Base-by-base conservation (phyloP, 2,797 vertebrate species). In the Sebastolobus altivelis region DNA sequence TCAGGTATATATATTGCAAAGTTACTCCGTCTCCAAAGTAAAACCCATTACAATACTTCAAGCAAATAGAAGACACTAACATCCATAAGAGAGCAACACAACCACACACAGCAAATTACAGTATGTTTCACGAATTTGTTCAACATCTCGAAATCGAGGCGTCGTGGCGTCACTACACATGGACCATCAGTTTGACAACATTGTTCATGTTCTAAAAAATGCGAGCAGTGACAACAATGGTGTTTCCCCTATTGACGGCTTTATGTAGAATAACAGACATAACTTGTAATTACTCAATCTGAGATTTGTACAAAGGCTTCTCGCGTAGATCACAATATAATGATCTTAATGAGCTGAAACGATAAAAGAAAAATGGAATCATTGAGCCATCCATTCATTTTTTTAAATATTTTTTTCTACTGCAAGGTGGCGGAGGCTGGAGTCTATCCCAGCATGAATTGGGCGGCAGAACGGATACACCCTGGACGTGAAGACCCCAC, bases 211-310 rank as follows among this genome's bases (percentile, higher is more conserved):
- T 38, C 35, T 16, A 4, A 43, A 43, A 40, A 65, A 43, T 11
- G 31, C 0, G 2, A 65, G 35, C 43, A 46, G 0, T 18, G 43
- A n/a, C 0, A 40, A 40, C 6, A 16, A 14, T 20, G 4, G 5
- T n/a, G 46, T 65, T 29, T 55, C 43, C 9, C 9, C 37, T 54
- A 20, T n/a, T 6, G 18, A 16, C 2, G 18, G 13, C 37, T 40
- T 58, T 20, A 40, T 40, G 6, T 13, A 20, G 35, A 29, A n/a
- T n/a, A 43, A 63, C 13, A 56, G 56, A 58, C 43, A 18, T 31
- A 29, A 58, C 16, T 3, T 69, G 8, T 14, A 43, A 46, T 31
- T 60, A 13, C 40, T 37, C n/a, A 11, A 22, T 18, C 8, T 37
- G 22, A 35, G n/a, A 35, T 61, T 52, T 52, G 13, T 10, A 35